Evolutionary conservation across 2,888 invertebrate species (phyloP).

Genomic region (Mythimna albipuncta): DNA sequence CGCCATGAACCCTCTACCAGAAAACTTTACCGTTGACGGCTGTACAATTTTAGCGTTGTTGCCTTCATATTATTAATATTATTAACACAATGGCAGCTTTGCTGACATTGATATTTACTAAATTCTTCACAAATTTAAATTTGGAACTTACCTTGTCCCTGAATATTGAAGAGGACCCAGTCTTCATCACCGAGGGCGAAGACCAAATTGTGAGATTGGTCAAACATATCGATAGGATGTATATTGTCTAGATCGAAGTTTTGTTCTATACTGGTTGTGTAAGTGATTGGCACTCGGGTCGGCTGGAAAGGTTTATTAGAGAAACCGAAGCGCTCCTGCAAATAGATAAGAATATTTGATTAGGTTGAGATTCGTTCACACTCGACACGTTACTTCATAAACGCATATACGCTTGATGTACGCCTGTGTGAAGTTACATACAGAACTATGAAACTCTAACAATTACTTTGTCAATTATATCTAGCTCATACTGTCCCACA

Average conservation of each 20-base stretch:
- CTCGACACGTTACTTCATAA: too few species aligned
- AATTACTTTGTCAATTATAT: too few species aligned
- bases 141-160: conserved; percentile 81
- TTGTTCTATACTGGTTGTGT: conserved; percentile 78
- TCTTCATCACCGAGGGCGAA: conserved; percentile 77
- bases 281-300: conserved; percentile 87
- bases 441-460: too few species aligned
- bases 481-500: too few species aligned
- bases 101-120: not conserved
- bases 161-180: conserved; percentile 83
- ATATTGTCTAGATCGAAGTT: conserved; percentile 76
- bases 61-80: too few species aligned
- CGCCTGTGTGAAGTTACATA: too few species aligned
- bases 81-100: not conserved
- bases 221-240: conserved; percentile 72
- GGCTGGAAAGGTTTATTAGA: conserved; percentile 24
- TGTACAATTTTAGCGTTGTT: too few species aligned
- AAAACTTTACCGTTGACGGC: too few species aligned
- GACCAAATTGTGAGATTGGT: conserved; percentile 57
- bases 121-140: not conserved
- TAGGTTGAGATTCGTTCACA: not conserved
- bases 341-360: not conserved
- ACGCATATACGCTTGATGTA: too few species aligned
- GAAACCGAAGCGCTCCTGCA: conserved; percentile 59
- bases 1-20: too few species aligned